A percentile compares a stretch with the other conserved stretches of the same genome.
phyloP scores from a whole-genome alignment of 2,888 invertebrate genomes.

The Aporophyla nigra region DNA sequence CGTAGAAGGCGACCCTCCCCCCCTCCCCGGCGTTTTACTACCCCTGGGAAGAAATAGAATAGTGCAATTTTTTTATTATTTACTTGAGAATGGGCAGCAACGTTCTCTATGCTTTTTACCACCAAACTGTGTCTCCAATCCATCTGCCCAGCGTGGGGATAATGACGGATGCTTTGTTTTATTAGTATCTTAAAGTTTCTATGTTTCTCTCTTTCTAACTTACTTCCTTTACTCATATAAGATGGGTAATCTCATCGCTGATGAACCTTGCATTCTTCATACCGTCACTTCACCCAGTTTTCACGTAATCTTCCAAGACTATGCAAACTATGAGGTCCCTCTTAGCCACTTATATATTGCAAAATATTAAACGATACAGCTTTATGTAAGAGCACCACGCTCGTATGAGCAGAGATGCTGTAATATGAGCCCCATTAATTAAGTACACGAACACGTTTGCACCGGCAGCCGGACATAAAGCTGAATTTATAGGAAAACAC shows the following conservation, averaged over 20 bases:
- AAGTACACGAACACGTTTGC: slow-evolving; percentile 58
- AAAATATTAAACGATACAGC: slow-evolving; percentile 26
- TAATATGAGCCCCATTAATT: slow-evolving; percentile 57
- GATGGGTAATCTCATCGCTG: too few species aligned
- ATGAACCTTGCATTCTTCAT: background rate
- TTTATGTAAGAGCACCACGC: slow-evolving; percentile 32
- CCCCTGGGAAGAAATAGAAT: too few species aligned
- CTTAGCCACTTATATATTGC: background rate
- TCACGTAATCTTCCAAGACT: background rate
- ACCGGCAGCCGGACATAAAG: slow-evolving; percentile 50
- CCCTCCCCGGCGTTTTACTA: too few species aligned
- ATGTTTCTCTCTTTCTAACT: background rate
- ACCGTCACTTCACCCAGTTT: background rate
- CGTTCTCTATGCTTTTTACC: too few species aligned
- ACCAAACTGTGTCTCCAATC: too few species aligned
- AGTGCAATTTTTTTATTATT: too few species aligned
- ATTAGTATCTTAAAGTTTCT: background rate
- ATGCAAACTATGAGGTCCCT: background rate
- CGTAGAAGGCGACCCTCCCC: too few species aligned
- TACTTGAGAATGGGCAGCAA: too few species aligned
- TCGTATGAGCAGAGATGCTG: slow-evolving; percentile 42
- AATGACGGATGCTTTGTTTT: background rate
- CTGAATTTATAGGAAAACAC: slow-evolving; percentile 63
- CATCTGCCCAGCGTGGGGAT: too few species aligned
- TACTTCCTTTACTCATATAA: background rate